Percentiles rank a stretch among this genome's conserved stretches.
These are phyloP conservation scores for Pemphredon lugubris DNA, from an alignment of 2,888 invertebrate genomes.

Conservation along the genomic window DNA sequence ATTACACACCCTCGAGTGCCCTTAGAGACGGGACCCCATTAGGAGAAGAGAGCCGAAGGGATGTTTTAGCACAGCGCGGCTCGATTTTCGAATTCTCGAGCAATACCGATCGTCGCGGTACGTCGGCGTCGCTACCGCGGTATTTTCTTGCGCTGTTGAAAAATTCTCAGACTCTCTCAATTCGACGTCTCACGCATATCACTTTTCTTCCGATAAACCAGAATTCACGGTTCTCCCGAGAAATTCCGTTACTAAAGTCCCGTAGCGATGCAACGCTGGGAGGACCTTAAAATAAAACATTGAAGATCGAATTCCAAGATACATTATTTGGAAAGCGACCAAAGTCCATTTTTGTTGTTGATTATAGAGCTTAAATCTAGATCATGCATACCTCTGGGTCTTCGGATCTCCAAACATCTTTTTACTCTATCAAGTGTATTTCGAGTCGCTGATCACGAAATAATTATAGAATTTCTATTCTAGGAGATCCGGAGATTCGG, in stretches of 20 bases:
- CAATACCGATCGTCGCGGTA: slow-evolving; percentile 36
- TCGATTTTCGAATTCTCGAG: slow-evolving; percentile 72
- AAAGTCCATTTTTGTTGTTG: too few relatives aligned
- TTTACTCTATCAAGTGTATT: too few relatives aligned
- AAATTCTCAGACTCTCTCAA: not conserved
- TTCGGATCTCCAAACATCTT: too few relatives aligned
- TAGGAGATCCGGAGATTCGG: too few relatives aligned
- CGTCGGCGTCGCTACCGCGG: not conserved
- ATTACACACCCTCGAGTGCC: slow-evolving; percentile 80
- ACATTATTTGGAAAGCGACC: too few relatives aligned
- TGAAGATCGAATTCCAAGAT: too few relatives aligned
- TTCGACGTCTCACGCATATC: not conserved
- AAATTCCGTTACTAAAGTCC: not conserved
- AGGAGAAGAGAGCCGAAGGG: slow-evolving; percentile 77
- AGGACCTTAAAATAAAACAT: too few relatives aligned
- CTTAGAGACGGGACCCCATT: slow-evolving; percentile 79
- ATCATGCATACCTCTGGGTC: too few relatives aligned
- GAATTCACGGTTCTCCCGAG: not conserved
- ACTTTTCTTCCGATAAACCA: not conserved
- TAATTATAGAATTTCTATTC: too few relatives aligned
- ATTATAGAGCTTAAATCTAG: too few relatives aligned
- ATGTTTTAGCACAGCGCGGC: slow-evolving; percentile 72
- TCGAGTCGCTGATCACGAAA: too few relatives aligned
- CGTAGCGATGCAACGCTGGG: too few relatives aligned
- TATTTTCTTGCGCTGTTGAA: not conserved